Conservation (phyloP, 2,797 vertebrate genomes). For the Myioborus melanocephalus region DNA sequence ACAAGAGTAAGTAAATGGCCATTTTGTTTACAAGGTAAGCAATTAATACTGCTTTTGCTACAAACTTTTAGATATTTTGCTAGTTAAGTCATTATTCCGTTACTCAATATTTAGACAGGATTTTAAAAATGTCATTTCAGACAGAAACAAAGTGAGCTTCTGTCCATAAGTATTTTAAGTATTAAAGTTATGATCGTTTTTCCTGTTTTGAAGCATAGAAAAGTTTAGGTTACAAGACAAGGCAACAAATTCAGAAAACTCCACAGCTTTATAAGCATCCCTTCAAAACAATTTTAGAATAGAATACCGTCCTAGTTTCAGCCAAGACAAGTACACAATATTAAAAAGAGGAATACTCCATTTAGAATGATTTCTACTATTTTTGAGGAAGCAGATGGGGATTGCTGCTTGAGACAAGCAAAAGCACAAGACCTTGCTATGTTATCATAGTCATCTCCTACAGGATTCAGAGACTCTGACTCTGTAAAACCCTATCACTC, state of each 20-base stretch:
- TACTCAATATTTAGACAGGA: not conserved
- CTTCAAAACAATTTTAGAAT: not conserved
- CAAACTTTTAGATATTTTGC: not conserved
- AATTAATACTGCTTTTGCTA: not conserved
- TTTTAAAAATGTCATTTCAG: not conserved
- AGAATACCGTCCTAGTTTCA: not conserved
- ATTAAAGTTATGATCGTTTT: not conserved
- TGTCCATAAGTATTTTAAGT: not conserved
- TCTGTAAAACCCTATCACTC: not conserved
- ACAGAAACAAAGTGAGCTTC: not conserved
- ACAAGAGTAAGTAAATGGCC: not conserved
- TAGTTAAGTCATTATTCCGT: not conserved
- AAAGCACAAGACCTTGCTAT: not conserved
- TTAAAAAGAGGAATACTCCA: not conserved
- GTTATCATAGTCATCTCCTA: not conserved
- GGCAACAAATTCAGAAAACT: not conserved
- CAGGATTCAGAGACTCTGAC: not conserved
- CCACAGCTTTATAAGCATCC: not conserved
- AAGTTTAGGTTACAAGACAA: not conserved
- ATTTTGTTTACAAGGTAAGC: not conserved
- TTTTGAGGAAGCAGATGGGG: not conserved
- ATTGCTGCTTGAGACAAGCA: not conserved
- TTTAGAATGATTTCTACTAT: rapidly evolving
- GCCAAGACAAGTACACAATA: not conserved
- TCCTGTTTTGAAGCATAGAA: not conserved